These are phyloP conservation scores for Heliothis peltigera DNA, from an alignment of 2,888 invertebrate genomes.

Conservation along the genomic window DNA sequence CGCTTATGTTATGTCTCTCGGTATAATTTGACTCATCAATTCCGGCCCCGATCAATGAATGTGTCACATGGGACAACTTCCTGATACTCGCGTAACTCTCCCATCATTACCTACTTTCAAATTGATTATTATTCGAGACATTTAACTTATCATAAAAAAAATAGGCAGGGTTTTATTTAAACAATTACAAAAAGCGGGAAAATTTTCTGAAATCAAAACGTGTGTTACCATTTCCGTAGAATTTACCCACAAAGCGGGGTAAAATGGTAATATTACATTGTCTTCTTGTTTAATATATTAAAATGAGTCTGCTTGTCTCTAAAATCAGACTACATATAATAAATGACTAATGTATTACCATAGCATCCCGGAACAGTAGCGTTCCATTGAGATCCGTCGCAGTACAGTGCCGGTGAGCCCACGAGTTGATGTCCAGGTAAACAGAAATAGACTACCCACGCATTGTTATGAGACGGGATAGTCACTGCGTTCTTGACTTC, in stretches of 20 bases:
- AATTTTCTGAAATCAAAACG: not conserved
- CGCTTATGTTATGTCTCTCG: no score
- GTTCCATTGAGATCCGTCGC: slow-evolving; percentile 93
- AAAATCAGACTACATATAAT: not conserved
- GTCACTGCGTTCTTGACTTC: slow-evolving; percentile 88
- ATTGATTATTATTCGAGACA: no score
- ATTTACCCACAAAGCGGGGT: slow-evolving; percentile 21
- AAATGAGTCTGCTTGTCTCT: not conserved
- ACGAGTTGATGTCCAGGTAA: slow-evolving; percentile 90
- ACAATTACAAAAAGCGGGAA: not conserved
- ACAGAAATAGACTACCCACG: slow-evolving; percentile 92
- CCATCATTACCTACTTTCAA: no score
- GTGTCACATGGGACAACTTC: no score
- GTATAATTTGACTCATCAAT: no score
- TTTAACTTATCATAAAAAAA: no score
- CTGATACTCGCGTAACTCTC: no score
- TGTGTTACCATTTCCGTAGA: slow-evolving; percentile 15
- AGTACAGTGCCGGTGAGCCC: slow-evolving; percentile 91
- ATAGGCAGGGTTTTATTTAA: no score
- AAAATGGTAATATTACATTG: not conserved
- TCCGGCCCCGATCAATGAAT: no score
- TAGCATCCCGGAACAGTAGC: slow-evolving; percentile 91
- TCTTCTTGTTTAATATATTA: not conserved
- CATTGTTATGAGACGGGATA: slow-evolving; percentile 85
- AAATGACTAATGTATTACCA: slow-evolving; percentile 80